Conservation (phyloP, 1,140 invertebrate genomes). For the Amyelois transitella region DNA sequence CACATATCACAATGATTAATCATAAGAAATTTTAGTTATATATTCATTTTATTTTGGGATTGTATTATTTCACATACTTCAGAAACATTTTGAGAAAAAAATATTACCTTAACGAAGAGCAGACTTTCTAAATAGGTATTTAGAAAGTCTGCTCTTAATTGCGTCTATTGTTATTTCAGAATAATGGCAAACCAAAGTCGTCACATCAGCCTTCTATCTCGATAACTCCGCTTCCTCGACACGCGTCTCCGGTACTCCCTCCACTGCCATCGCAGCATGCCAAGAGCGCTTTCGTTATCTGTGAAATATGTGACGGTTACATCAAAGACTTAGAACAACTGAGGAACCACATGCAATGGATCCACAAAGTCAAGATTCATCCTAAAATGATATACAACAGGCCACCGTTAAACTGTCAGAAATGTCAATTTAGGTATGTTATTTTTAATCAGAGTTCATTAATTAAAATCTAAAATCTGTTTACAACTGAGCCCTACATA, state of each 20-base stretch:
- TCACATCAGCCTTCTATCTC: conserved; percentile 86
- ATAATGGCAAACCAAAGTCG: conserved; percentile 37
- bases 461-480: no score
- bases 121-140: no score
- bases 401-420: conserved; percentile 95
- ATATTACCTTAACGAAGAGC: no score
- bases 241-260: conserved; percentile 48
- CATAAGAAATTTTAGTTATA: no score
- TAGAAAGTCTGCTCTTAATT: no score
- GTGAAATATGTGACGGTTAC: conserved; percentile 96
- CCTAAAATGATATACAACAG: conserved; percentile 97
- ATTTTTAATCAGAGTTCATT: conserved; percentile 5
- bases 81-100: no score
- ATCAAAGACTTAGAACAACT: conserved; percentile 95
- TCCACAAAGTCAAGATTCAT: conserved; percentile 96
- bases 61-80: no score
- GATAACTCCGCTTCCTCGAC: conserved; percentile 89
- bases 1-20: no score
- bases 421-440: conserved; percentile 90
- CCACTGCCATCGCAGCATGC: conserved; percentile 52
- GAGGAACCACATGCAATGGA: conserved; percentile 96
- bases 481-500: no score
- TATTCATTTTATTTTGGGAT: no score
- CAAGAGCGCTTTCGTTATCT: conserved; percentile 92
- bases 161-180: conserved; percentile 35